Percentiles rank a stretch among this genome's conserved stretches.
Conservation (phyloP, 2,888 invertebrate genomes). For the Perdita meconis region DNA sequence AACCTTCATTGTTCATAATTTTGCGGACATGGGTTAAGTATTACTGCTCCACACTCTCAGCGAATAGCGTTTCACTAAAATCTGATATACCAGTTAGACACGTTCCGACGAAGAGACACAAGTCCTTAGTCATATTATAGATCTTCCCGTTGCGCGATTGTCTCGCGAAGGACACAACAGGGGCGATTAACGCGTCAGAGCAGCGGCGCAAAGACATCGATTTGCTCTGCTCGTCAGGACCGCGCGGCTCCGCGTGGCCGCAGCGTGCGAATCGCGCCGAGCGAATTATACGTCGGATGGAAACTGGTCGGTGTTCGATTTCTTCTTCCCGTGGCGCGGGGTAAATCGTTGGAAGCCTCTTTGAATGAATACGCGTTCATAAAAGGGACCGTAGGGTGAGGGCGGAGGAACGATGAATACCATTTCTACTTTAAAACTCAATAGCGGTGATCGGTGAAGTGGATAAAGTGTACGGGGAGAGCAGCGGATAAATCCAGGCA, state of each 20-base stretch:
- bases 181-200: constrained; percentile 43
- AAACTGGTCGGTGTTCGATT: constrained; percentile 42
- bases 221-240: constrained; percentile 29
- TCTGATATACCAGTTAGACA: too few relatives aligned
- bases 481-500: constrained; percentile 10
- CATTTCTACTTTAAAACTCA: constrained; percentile 55
- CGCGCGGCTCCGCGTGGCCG: constrained; percentile 11
- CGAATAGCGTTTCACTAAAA: too few relatives aligned
- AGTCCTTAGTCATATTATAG: constrained; percentile 17
- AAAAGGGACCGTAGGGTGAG: constrained; percentile 39
- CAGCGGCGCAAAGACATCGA: constrained; percentile 52
- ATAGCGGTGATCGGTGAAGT: constrained; percentile 41
- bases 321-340: not conserved
- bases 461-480: constrained; percentile 42
- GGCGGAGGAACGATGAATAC: constrained; percentile 45
- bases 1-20: too few relatives aligned
- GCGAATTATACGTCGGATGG: constrained; percentile 34
- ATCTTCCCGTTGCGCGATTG: constrained; percentile 12
- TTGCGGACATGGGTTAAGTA: too few relatives aligned
- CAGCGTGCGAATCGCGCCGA: constrained; percentile 1
- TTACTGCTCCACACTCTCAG: too few relatives aligned
- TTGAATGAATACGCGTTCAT: constrained; percentile 38
- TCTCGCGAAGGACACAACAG: constrained; percentile 44
- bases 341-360: constrained; percentile 40
- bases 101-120: too few relatives aligned